A percentile compares a stretch with the other conserved stretches of the same genome.
Conservation (phyloP, 2,113 vertebrate genomes). For the Sylvicapra grimmia region DNA sequence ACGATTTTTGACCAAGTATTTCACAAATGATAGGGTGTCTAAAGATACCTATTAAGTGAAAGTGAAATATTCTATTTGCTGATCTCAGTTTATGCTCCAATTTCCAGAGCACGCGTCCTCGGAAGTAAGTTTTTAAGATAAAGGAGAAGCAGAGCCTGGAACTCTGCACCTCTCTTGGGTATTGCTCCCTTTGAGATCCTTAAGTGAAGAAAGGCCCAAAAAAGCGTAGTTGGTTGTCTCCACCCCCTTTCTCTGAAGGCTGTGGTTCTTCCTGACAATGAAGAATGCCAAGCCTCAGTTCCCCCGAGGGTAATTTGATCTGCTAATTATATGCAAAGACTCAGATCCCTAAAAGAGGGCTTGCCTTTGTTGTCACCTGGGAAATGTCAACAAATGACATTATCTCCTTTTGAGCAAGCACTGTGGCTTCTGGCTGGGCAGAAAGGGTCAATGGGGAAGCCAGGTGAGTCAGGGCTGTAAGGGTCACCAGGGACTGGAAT, state of each 20-base stretch:
- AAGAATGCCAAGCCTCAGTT: slow-evolving; percentile 62
- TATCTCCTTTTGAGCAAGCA: slow-evolving; percentile 60
- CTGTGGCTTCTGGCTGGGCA: slow-evolving; percentile 52
- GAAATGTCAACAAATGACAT: slow-evolving; percentile 76
- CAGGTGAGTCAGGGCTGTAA: slow-evolving; percentile 15
- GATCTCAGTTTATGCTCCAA: neutral
- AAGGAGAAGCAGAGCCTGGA: neutral
- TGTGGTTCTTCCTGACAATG: slow-evolving; percentile 55
- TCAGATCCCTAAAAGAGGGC: slow-evolving; percentile 70
- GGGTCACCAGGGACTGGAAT: neutral
- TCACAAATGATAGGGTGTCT: neutral
- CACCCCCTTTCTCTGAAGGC: neutral
- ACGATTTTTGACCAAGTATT: neutral
- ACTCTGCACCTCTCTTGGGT: neutral
- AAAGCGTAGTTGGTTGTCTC: neutral
- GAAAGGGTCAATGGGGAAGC: slow-evolving; percentile 38
- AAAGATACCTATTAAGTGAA: neutral
- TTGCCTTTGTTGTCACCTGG: slow-evolving; percentile 74
- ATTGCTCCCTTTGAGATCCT: neutral
- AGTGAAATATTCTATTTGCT: neutral
- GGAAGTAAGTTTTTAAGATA: neutral
- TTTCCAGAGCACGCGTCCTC: accelerated
- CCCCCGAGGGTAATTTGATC: slow-evolving; percentile 75
- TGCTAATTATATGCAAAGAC: slow-evolving; percentile 78
- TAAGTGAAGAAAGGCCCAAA: neutral